Evolutionary conservation across 2,113 vertebrate species (phyloP).

Genomic region (Dipodomys ordii): DNA sequence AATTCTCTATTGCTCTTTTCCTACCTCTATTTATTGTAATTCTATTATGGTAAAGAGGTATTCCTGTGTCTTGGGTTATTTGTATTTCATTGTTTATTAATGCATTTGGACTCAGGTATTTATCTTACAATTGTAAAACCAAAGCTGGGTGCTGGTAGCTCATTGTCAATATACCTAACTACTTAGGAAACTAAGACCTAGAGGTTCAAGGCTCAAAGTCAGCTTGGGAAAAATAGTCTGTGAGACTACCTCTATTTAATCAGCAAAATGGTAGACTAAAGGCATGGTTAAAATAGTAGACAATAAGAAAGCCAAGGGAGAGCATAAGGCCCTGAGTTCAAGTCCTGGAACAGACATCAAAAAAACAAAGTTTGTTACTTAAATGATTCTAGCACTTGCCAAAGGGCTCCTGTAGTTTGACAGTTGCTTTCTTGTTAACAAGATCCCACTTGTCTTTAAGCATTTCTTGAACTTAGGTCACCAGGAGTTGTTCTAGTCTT

Average conservation of each 20-base stretch:
- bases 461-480: neutral
- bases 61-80: neutral
- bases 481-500: neutral
- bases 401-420: neutral
- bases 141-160: neutral
- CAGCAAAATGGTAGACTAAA: no score
- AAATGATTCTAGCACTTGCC: neutral
- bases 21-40: neutral
- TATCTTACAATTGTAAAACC: neutral
- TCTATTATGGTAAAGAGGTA: constrained; percentile 6
- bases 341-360: neutral
- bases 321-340: neutral
- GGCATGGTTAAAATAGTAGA: no score
- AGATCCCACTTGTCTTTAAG: neutral
- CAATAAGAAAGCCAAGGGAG: no score
- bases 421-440: neutral
- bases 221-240: no score
- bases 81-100: constrained; percentile 41
- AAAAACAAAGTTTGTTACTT: neutral
- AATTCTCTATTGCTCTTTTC: neutral
- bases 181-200: no score
- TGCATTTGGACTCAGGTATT: neutral
- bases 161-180: no score
- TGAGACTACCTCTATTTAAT: no score
- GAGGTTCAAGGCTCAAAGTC: no score